Percentiles rank a stretch among this genome's conserved stretches.
These are phyloP conservation scores for Nothocercus nigrocapillus DNA, from an alignment of 2,113 vertebrate genomes.

Conservation along the genomic window DNA sequence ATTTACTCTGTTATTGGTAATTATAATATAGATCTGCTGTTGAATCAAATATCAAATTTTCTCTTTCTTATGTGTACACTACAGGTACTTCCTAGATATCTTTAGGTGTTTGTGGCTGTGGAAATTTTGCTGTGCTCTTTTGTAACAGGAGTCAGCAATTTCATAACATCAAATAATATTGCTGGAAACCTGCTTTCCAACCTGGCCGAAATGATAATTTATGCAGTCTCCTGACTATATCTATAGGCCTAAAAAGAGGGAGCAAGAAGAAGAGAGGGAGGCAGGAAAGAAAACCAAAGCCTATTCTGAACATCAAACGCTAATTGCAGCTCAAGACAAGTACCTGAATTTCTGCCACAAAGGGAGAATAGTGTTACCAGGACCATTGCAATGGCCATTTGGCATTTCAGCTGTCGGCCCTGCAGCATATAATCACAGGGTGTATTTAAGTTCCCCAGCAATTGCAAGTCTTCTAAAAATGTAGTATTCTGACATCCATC, in stretches of 20 bases:
- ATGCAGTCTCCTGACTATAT: conserved; percentile 26
- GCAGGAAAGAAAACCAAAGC: not conserved
- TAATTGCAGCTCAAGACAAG: conserved; percentile 53
- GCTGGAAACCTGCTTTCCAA: conserved; percentile 24
- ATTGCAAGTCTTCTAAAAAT: conserved; percentile 61
- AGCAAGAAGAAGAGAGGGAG: not conserved
- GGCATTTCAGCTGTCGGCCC: conserved; percentile 46
- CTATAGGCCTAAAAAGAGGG: not conserved
- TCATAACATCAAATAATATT: not conserved
- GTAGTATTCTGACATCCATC: conserved; percentile 50
- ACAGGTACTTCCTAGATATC: not conserved
- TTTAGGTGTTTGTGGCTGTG: not conserved
- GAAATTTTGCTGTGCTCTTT: not conserved
- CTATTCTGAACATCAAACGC: conserved; percentile 49
- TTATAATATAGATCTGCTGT: not conserved
- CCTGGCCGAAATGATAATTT: conserved; percentile 45
- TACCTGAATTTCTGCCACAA: conserved; percentile 58
- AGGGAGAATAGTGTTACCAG: not conserved
- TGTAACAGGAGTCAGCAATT: conserved; percentile 34
- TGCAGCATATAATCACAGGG: conserved; percentile 56
- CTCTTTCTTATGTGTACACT: not conserved
- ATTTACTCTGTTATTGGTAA: not conserved
- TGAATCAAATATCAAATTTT: not conserved
- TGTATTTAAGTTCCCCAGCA: conserved; percentile 57
- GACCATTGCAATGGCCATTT: conserved; percentile 9